A percentile compares a stretch with the other conserved stretches of the same genome.
Evolutionary conservation across 2,888 invertebrate species (phyloP).

Genomic region (Belgica antarctica): DNA sequence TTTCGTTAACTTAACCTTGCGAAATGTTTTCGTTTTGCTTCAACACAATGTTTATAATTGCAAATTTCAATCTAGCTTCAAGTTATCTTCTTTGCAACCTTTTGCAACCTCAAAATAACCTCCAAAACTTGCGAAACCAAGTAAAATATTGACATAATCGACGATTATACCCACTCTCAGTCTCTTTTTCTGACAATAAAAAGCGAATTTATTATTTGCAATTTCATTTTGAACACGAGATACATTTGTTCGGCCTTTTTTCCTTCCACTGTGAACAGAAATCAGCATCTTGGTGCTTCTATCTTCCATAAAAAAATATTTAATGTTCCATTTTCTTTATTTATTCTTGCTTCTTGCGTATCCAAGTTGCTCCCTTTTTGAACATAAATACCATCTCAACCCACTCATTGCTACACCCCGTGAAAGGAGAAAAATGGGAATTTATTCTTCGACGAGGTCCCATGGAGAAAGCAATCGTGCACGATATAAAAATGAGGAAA

Average conservation of each 20-base stretch:
- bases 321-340: conserved; percentile 31
- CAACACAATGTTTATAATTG: too few relatives aligned
- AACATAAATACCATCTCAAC: conserved; percentile 1
- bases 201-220: conserved; percentile 42
- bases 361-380: conserved; percentile 5
- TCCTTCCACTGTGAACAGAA: background rate
- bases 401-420: background rate
- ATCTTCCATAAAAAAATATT: conserved; percentile 18
- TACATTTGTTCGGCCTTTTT: conserved; percentile 18
- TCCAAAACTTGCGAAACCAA: too few relatives aligned
- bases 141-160: too few relatives aligned
- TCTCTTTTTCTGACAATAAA: conserved; percentile 26
- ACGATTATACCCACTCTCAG: too few relatives aligned
- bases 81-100: too few relatives aligned
- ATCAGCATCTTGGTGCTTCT: background rate
- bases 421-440: conserved; percentile 1
- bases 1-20: too few relatives aligned
- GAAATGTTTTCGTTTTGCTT: background rate
- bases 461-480: conserved; percentile 28
- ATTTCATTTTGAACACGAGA: conserved; percentile 34
- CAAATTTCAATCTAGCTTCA: conserved; percentile 7
- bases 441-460: background rate
- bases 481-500: conserved; percentile 20
- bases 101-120: too few relatives aligned
- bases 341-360: conserved; percentile 3